phyloP scores from a whole-genome alignment of 2,113 vertebrate genomes.

The Rhinoderma darwinii region DNA sequence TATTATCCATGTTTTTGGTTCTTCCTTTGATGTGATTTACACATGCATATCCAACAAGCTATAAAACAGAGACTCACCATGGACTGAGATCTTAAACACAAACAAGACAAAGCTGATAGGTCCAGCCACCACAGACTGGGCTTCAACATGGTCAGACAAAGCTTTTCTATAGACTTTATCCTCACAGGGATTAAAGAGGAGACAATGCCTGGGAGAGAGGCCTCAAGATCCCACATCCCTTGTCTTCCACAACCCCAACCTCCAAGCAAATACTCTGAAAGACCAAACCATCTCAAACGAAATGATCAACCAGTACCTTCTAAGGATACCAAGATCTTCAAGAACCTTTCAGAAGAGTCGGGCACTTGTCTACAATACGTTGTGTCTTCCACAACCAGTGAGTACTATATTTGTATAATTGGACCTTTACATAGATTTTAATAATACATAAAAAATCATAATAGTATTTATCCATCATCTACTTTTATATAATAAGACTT shows the following conservation, averaged over 20 bases:
- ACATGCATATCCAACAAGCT: constrained; percentile 59
- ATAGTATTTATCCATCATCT: background rate
- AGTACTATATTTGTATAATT: background rate
- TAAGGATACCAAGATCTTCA: background rate
- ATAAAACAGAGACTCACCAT: constrained; percentile 25
- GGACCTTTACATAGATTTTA: background rate
- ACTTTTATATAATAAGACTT: background rate
- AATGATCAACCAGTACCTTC: background rate
- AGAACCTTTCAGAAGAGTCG: background rate
- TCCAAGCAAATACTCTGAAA: background rate
- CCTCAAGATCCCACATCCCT: constrained; percentile 58
- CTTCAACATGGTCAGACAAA: constrained; percentile 44
- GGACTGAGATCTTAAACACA: constrained; percentile 19
- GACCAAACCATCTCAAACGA: background rate
- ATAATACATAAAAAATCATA: too few relatives aligned
- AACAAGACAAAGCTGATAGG: background rate
- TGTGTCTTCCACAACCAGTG: background rate
- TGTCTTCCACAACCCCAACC: constrained; percentile 58
- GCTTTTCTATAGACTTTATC: background rate
- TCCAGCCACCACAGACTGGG: background rate
- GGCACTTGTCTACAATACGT: background rate
- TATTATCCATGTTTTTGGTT: constrained; percentile 61
- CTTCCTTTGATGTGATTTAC: constrained; percentile 68
- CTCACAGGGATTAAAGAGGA: background rate
- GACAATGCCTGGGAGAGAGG: background rate